Evolutionary conservation across 2,797 vertebrate species (phyloP).

Genomic region (Threskiornis aethiopicus): DNA sequence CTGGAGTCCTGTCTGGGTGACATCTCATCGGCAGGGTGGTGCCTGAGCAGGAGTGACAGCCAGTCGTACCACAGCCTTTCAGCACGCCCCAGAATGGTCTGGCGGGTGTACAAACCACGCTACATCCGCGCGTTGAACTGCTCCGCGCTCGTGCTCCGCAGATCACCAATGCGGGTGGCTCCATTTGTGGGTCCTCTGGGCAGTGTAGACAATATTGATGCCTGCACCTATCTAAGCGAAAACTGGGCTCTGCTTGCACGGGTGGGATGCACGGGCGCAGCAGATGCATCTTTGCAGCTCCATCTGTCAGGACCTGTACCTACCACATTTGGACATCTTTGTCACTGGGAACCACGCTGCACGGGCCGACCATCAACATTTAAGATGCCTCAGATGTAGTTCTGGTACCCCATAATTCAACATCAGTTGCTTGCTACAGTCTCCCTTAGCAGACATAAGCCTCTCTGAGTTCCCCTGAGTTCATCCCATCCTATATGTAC

Average conservation of each 20-base stretch:
- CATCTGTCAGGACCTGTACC: background rate
- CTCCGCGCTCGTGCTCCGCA: background rate
- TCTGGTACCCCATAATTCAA: background rate
- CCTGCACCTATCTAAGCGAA: background rate
- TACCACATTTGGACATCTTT: background rate
- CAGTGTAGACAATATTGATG: background rate
- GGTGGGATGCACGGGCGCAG: accelerated
- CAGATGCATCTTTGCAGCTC: background rate
- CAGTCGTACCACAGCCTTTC: background rate
- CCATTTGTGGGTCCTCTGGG: background rate
- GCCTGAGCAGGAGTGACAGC: background rate
- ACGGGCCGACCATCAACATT: background rate
- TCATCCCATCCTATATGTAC: constrained; percentile 26
- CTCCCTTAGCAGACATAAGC: background rate
- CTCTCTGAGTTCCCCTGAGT: background rate
- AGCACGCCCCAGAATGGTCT: background rate
- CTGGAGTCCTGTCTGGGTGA: background rate
- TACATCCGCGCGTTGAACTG: accelerated
- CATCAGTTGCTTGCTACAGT: background rate
- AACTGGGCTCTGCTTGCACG: background rate
- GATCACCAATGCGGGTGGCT: background rate
- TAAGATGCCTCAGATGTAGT: background rate
- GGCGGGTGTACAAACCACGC: background rate
- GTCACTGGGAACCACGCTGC: background rate
- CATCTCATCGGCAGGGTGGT: background rate